These are phyloP conservation scores for Trichacis sp. DNA, from an alignment of 2,888 invertebrate genomes.

Conservation along the genomic window DNA sequence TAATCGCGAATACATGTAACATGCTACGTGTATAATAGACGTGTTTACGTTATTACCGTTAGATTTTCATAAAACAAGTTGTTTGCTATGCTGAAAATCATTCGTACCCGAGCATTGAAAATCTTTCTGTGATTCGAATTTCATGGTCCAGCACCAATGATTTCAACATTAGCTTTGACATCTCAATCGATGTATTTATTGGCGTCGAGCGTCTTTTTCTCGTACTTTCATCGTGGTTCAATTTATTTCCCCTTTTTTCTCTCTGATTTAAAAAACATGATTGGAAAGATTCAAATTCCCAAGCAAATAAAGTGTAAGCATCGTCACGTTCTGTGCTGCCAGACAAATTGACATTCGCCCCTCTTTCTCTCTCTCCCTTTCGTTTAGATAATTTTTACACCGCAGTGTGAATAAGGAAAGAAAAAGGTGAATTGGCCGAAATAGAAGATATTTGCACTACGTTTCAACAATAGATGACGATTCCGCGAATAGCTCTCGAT, in stretches of 20 bases:
- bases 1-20: slow-evolving; percentile 50
- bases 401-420: background rate
- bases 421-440: slow-evolving; percentile 7
- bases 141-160: too few relatives aligned
- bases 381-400: background rate
- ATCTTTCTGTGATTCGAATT: too few relatives aligned
- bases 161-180: too few relatives aligned
- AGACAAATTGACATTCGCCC: slow-evolving; percentile 42
- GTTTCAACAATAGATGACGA: background rate
- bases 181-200: too few relatives aligned
- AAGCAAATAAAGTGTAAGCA: slow-evolving; percentile 29
- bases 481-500: background rate
- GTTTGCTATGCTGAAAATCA: slow-evolving; percentile 42
- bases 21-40: slow-evolving; percentile 58
- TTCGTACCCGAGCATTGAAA: background rate
- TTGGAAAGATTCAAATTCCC: background rate
- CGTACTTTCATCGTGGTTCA: background rate
- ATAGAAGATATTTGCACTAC: background rate
- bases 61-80: slow-evolving; percentile 59
- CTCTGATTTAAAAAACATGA: slow-evolving; percentile 21
- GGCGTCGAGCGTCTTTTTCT: too few relatives aligned
- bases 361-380: background rate
- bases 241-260: background rate
- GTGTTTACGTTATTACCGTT: slow-evolving; percentile 56
- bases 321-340: slow-evolving; percentile 32